Evolutionary conservation across 1,140 invertebrate genomes (phyloP), one percentile per base, ranked within the genome.

Genomic region (Micrasema minimum): DNA sequence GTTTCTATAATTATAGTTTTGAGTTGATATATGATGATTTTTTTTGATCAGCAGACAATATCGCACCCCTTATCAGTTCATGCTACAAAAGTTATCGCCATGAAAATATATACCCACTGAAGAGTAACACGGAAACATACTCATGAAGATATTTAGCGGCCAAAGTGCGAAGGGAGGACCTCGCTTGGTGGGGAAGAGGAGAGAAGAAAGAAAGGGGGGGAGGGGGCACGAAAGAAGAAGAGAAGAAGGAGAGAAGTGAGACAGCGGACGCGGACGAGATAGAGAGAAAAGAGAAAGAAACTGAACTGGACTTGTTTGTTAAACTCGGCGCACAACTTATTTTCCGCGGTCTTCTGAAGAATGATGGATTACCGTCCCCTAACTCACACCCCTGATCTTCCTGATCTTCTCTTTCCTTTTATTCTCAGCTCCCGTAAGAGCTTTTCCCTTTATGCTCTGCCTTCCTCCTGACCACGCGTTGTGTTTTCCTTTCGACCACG

Each of bases 281-380:
- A n/a, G n/a, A n/a, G n/a, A n/a, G n/a, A n/a, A 69, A 57, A 53
- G 67, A 69, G 38, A 31, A 10, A 62, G 41, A 16, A 55, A 14
- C 45, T 26, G 14, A 12, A 43, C 48, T 65, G 68, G 66, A 75
- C 73, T 74, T 75, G 73, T 74, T 74, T 74, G 72, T 74, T 67
- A 74, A 74, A 74, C 72, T 71, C 68, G 50, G 67, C 45, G 72
- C 72, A 74, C 69, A 75, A 75, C 73, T 75, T 75, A 75, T 75
- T 75, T 75, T 75, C 73, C 66, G 69, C 66, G 73, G 73, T 75
- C 73, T 75, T 66, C 73, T 75, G 73, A 75, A 75, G 73, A 75
- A 75, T 75, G 73, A 75, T 75, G 73, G 73, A 75, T 75, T 59
- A 72, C 73, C 69, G 48, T 55, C 57, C 66, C 71, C 69, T 43